phyloP scores from a whole-genome alignment of 2,113 vertebrate genomes.

The Buteo buteo region DNA sequence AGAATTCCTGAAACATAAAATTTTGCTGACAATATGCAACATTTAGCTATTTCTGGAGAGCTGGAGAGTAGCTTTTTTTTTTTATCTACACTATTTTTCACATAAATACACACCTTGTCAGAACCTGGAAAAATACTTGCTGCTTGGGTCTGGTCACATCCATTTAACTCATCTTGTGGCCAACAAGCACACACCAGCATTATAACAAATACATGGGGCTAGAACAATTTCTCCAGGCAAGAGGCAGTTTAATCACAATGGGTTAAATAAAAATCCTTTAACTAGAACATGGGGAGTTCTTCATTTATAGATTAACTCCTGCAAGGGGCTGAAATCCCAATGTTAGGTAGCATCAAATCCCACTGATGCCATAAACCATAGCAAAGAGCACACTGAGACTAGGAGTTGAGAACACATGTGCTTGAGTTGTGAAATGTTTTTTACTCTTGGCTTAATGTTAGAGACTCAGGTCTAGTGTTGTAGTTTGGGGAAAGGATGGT shows the following conservation, averaged over 20 bases:
- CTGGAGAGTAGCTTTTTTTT: background rate
- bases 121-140: background rate
- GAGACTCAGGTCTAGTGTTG: background rate
- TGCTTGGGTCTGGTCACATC: background rate
- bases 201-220: background rate
- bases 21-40: background rate
- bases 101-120: background rate
- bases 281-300: background rate
- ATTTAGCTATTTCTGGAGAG: background rate
- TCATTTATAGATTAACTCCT: background rate
- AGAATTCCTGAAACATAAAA: background rate
- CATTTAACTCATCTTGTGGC: background rate
- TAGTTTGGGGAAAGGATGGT: background rate
- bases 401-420: background rate
- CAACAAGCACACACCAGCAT: too few species aligned
- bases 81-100: background rate
- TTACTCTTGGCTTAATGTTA: background rate
- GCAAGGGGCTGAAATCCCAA: background rate
- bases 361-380: background rate
- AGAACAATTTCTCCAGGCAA: background rate
- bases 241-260: background rate
- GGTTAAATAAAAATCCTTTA: background rate
- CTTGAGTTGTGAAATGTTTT: background rate
- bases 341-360: background rate
- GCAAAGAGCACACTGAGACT: background rate